Percentiles rank a stretch among this genome's conserved stretches.
Evolutionary conservation across 2,797 vertebrate species (phyloP).

Genomic region (Smutsia gigantea): DNA sequence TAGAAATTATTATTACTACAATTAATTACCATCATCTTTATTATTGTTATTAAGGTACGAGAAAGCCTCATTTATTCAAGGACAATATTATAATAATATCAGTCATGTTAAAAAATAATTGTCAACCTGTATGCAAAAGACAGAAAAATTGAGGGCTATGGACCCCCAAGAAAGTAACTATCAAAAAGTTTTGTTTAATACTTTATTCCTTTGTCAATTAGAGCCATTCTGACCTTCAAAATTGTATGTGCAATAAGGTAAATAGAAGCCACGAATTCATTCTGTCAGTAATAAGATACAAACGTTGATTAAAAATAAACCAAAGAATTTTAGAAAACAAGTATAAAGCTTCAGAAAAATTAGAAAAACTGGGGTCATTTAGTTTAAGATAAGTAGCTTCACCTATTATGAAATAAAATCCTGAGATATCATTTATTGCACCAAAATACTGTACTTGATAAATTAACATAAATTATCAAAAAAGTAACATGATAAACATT

Average conservation of each 20-base stretch:
- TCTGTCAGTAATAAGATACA: not conserved
- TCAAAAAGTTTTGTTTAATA: not conserved
- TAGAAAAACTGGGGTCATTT: not conserved
- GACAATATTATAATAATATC: not conserved
- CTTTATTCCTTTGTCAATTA: not conserved
- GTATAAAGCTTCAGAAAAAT: not conserved
- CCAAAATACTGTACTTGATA: not conserved
- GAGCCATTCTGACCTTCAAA: not conserved
- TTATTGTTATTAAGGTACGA: not conserved
- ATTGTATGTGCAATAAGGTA: not conserved
- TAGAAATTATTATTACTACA: not conserved
- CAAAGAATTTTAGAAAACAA: not conserved
- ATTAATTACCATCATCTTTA: not conserved
- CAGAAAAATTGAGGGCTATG: not conserved
- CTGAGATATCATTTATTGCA: not conserved
- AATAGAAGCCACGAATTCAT: not conserved
- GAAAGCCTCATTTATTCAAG: not conserved
- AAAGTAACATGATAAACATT: not conserved
- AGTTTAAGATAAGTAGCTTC: not conserved
- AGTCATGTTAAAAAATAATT: not conserved
- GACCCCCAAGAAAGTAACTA: not conserved
- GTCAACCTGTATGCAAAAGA: not conserved
- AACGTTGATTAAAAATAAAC: not conserved
- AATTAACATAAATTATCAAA: not conserved
- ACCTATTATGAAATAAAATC: slow-evolving; percentile 4